phyloP scores from a whole-genome alignment of 2,888 invertebrate species.

The Choreutis nemorana region DNA sequence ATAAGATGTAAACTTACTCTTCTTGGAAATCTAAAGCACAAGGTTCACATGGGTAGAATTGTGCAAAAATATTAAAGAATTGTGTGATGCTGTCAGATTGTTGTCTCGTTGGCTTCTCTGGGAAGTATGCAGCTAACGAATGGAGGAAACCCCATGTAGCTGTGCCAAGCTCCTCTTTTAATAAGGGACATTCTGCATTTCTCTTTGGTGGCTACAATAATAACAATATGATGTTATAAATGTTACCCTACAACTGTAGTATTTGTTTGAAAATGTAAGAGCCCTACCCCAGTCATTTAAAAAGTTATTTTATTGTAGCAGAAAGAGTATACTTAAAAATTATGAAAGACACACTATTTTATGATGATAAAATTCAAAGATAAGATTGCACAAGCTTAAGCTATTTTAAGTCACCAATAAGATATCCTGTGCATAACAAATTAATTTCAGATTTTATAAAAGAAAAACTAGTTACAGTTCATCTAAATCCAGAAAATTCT shows the following conservation, averaged over 20 bases:
- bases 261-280: too few relatives aligned
- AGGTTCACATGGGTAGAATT: constrained; percentile 91
- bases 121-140: constrained; percentile 95
- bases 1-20: constrained; percentile 69
- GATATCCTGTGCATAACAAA: too few relatives aligned
- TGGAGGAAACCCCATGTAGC: constrained; percentile 95
- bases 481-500: constrained; percentile 4
- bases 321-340: too few relatives aligned
- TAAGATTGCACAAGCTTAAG: too few relatives aligned
- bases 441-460: too few relatives aligned
- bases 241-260: too few relatives aligned
- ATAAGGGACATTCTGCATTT: constrained; percentile 77
- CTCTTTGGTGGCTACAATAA: constrained; percentile 18
- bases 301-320: too few relatives aligned
- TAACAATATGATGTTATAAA: too few relatives aligned
- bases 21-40: constrained; percentile 89
- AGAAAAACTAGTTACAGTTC: constrained; percentile 7
- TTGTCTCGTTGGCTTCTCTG: constrained; percentile 76
- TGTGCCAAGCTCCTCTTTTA: constrained; percentile 78
- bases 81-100: constrained; percentile 79
- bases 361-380: too few relatives aligned
- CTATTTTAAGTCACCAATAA: too few relatives aligned
- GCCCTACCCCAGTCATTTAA: too few relatives aligned
- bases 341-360: too few relatives aligned
- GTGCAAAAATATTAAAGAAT: constrained; percentile 85